Base-by-base conservation (phyloP, 1,140 invertebrate genomes). In the Brachionus rotundiformis region DNA sequence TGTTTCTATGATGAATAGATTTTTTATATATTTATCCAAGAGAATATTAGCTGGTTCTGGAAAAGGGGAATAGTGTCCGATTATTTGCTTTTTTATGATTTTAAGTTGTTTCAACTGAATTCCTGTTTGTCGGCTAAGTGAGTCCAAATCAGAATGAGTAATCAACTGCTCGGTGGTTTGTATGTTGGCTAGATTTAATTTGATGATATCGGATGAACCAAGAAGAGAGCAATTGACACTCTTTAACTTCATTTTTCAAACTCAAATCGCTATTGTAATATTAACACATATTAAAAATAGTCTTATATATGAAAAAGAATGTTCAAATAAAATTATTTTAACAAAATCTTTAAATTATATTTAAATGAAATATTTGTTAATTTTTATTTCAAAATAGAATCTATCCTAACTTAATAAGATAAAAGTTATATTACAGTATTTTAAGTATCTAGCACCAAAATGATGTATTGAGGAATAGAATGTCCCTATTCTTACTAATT, bases 21-120 rank as follows among this genome's bases (percentile, higher is more conserved):
- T 54, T 79, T 39, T 79, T 3, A 59, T n/a, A 41, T 79, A 79
- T 39, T 59, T 79, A 10, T 79, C 76, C 23, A 79, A 41, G 33
- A 79, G 25, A 23, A 23, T 27, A 10, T 79, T 79, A 7, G 76
- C 76, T 36, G 29, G 59, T 25, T 79, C 76, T 39, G 76, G 76
- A 59, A 79, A 79, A 19, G 76, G 76, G n/a, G 76, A 79, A 25
- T 79, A 79, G 54, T 79, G 25, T 59, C 76, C 76, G 11, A 79
- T 63, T 54, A 79, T 79, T 36, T 59, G 36, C 25, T 79, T 79
- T 39, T 79, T 79, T 11, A 79, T 79, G 29, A 54, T 19, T 61
- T 79, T 79, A 10, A 79, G 47, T 16, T 79, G 29, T 13, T 61
- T 79, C 3, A 59, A 11, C 5, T 44, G 76, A 41, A 79, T 79